These are phyloP conservation scores for Leptinotarsa lineolata DNA, from an alignment of 1,140 invertebrate species.

Conservation along the genomic window DNA sequence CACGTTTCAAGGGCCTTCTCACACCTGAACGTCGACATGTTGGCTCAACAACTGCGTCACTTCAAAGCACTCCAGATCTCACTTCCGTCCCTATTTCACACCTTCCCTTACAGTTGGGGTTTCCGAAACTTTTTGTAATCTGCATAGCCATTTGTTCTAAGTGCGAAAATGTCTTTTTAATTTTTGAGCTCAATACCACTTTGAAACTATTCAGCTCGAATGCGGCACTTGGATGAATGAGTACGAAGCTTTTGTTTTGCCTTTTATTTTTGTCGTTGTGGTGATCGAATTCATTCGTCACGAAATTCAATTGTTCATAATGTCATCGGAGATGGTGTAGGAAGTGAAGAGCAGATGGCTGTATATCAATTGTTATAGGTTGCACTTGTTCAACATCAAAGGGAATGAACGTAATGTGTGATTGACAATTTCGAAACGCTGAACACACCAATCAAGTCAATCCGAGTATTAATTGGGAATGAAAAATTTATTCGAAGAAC, in stretches of 20 bases:
- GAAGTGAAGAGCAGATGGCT: too few species aligned
- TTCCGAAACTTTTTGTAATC: constrained; percentile 25
- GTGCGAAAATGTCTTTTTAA: constrained; percentile 42
- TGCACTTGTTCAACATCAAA: too few species aligned
- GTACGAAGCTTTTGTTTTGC: background rate
- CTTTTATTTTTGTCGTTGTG: background rate
- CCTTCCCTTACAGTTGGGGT: constrained; percentile 34
- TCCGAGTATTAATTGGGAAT: too few species aligned
- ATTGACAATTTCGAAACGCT: too few species aligned
- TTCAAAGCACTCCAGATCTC: constrained; percentile 34
- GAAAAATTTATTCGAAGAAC: too few species aligned
- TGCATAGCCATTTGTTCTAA: constrained; percentile 31
- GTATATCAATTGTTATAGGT: too few species aligned
- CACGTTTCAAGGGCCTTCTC: constrained; percentile 15
- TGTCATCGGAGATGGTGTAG: background rate
- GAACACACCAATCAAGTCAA: too few species aligned
- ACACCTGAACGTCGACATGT: constrained; percentile 31
- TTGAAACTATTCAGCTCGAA: constrained; percentile 16
- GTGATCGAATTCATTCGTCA: background rate
- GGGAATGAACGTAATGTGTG: too few species aligned
- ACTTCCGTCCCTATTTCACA: constrained; percentile 44
- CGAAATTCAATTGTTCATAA: background rate
- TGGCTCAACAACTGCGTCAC: constrained; percentile 29
- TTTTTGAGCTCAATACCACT: constrained; percentile 31
- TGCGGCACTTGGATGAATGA: constrained; percentile 4